These are phyloP conservation scores for Sebastes fasciatus DNA, from an alignment of 2,113 vertebrate species.

Conservation along the genomic window DNA sequence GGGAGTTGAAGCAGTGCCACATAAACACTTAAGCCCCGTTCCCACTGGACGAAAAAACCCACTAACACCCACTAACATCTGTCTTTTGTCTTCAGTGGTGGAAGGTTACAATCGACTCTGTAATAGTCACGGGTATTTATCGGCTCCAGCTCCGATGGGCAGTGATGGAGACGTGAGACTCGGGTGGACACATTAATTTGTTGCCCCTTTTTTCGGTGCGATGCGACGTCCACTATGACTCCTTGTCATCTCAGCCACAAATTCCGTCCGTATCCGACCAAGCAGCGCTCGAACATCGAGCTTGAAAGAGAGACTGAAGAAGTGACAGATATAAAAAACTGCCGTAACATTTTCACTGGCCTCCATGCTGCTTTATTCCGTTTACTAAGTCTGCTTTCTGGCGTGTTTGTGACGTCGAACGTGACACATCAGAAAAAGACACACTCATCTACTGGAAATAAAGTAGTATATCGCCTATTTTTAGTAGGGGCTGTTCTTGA, in stretches of 20 bases:
- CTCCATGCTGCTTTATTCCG: too few relatives aligned
- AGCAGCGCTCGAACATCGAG: too few relatives aligned
- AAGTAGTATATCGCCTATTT: too few relatives aligned
- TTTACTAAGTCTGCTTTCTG: too few relatives aligned
- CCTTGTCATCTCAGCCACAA: not conserved
- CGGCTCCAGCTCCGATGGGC: not conserved
- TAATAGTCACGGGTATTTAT: not conserved
- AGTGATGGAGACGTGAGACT: not conserved
- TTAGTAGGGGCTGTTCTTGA: too few relatives aligned
- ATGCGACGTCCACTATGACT: not conserved
- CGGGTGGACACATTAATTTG: not conserved
- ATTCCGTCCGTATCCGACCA: too few relatives aligned
- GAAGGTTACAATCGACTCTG: not conserved
- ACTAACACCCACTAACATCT: not conserved
- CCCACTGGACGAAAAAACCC: not conserved
- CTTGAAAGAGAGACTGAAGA: too few relatives aligned
- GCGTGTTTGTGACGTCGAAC: too few relatives aligned
- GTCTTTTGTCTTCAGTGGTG: not conserved
- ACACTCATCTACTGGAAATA: too few relatives aligned
- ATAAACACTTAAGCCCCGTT: not conserved
- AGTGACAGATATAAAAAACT: too few relatives aligned
- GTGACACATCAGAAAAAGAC: too few relatives aligned
- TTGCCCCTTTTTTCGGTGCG: not conserved
- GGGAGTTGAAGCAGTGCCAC: slow-evolving; percentile 14
- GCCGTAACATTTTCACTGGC: too few relatives aligned